A percentile compares a stretch with the other conserved stretches of the same genome.
These are phyloP conservation scores for Trichoplusia ni DNA, from an alignment of 1,140 invertebrate genomes.

Conservation along the genomic window DNA sequence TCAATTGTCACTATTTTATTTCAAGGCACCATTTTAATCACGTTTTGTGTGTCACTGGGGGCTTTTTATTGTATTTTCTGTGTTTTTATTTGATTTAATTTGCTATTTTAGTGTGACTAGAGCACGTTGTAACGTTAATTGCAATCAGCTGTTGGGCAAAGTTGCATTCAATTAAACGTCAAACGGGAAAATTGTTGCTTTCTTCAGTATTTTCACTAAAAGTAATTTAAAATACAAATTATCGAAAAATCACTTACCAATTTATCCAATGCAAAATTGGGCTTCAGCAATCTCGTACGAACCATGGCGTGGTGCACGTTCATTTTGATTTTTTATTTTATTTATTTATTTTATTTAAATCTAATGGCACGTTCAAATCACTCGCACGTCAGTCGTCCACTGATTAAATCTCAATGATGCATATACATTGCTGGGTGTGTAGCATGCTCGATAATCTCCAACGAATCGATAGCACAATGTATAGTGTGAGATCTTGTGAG, in stretches of 20 bases:
- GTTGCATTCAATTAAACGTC: conserved; percentile 49
- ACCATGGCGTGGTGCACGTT: conserved; percentile 65
- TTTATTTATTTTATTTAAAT: conserved; percentile 23
- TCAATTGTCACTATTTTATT: conserved; percentile 44
- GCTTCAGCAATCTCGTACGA: conserved; percentile 50
- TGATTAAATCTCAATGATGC: conserved; percentile 48
- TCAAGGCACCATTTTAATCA: conserved; percentile 53
- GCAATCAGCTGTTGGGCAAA: conserved; percentile 62
- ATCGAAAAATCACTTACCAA: conserved; percentile 54
- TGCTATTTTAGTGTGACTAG: background rate
- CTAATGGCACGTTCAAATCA: conserved; percentile 54
- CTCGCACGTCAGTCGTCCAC: conserved; percentile 53
- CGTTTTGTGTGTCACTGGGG: conserved; percentile 41
- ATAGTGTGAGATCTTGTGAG: conserved; percentile 36
- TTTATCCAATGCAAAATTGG: conserved; percentile 56
- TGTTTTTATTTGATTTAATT: conserved; percentile 2
- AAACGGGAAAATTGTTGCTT: conserved; percentile 17
- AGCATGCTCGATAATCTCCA: conserved; percentile 31
- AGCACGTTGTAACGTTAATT: conserved; percentile 29
- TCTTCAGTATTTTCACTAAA: background rate
- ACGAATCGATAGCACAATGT: conserved; percentile 46
- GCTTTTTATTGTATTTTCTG: conserved; percentile 36
- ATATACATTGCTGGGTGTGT: conserved; percentile 42
- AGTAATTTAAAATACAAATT: conserved; percentile 9
- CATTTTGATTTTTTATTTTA: conserved; percentile 47